phyloP scores from a whole-genome alignment of 2,113 vertebrate species.

The Beaufortia kweichowensis region DNA sequence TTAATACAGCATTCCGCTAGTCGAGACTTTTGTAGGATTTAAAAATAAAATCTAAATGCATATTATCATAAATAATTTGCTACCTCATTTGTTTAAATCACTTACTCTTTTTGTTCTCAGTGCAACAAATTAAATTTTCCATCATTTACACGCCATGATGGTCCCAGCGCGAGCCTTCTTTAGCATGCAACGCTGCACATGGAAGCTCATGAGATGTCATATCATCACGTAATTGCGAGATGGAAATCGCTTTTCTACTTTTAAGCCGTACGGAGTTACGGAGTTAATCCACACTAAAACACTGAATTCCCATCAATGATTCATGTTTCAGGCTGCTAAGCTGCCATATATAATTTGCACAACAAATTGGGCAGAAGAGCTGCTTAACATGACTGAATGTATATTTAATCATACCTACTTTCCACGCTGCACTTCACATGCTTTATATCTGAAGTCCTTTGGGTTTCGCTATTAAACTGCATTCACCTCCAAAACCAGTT shows the following conservation, averaged over 20 bases:
- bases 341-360: conserved; percentile 48
- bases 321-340: conserved; percentile 43
- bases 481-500: neutral
- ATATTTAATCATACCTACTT: conserved; percentile 42
- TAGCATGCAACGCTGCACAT: conserved; percentile 26
- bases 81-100: conserved; percentile 12
- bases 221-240: conserved; percentile 42
- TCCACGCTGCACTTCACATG: neutral
- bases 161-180: conserved; percentile 2
- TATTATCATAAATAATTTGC: neutral
- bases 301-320: conserved; percentile 53
- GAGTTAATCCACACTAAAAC: conserved; percentile 52
- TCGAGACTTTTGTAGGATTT: neutral
- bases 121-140: conserved; percentile 12
- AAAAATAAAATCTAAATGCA: neutral
- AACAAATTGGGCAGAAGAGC: conserved; percentile 52
- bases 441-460: conserved; percentile 8
- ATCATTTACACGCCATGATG: neutral
- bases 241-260: conserved; percentile 47
- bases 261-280: conserved; percentile 53
- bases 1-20: too few relatives aligned
- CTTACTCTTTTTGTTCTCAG: neutral
- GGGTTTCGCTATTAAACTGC: too few relatives aligned
- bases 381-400: conserved; percentile 40
- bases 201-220: conserved; percentile 32